Base-by-base conservation (phyloP, 1,140 invertebrate genomes). In the Sitodiplosis mosellana region DNA sequence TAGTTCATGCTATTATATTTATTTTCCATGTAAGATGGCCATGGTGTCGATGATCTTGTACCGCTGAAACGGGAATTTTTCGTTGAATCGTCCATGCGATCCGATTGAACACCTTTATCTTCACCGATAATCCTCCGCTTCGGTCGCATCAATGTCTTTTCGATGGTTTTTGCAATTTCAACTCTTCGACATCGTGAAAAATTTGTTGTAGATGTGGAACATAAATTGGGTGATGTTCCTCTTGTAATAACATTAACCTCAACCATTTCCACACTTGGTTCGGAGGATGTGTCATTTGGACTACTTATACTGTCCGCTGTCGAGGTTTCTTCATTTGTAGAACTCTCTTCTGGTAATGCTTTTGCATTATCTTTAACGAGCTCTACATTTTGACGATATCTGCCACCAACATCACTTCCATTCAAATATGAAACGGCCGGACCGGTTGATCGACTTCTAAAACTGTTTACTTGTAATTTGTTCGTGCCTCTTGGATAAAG, bases 181-280 rank as follows among this genome's bases (percentile, higher is more conserved):
- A 77, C 73, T 55, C 81, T 68, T 51, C 78, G 71, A 10, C 69
- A 74, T 53, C 78, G 66, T 2, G 80, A 65, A n/a, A 72, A 64
- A n/a, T 61, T 60, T 14, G 53, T 57, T 11, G 21, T 44, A 20
- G 49, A 47, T 0, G 61, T 60, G 8, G 74, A 75, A 1, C 80
- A 78, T 2, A 78, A 73, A 0, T 77, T 80, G 1, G 83, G 83
- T 8, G 82, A 86, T 1, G 83, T 87, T 34, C 76, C 77, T 52
- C 83, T 67, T 0, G 79, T 83, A 0, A 81, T 67, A 17, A 85
- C 72, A 5, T 69, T 70, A 5, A 85, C 55, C 1, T 71, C 73
- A 21, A 70, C 58, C 43, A 69, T 64, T 12, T 68, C 67, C 48
- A 64, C 60, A 37, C 10, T 33, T 46, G 49, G 12, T 51, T 52